Conservation (phyloP, 1,140 invertebrate species). For the Mactra quadrangularis region DNA sequence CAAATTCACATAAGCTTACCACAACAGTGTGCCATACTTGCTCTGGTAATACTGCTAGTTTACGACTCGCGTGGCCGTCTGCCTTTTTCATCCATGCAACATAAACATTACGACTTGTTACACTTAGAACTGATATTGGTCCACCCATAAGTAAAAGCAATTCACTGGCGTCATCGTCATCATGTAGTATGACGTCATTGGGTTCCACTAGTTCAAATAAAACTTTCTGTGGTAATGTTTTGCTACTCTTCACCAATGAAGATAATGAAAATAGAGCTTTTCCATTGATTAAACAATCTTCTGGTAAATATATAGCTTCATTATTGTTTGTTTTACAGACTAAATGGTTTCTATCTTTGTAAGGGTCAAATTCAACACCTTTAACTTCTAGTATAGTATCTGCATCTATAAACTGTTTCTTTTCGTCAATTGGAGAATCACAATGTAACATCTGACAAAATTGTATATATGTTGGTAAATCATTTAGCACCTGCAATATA, state of each 20-base stretch:
- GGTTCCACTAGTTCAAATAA: background rate
- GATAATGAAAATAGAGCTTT: conserved; percentile 2
- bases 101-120: background rate
- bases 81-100: background rate
- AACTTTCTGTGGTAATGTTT: background rate
- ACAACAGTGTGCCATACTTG: background rate
- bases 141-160: background rate
- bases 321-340: background rate
- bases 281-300: conserved; percentile 21
- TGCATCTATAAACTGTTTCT: background rate
- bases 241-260: background rate
- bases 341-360: background rate
- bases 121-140: background rate
- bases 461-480: conserved; percentile 13
- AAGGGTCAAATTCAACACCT: background rate
- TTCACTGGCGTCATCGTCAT: conserved; percentile 10
- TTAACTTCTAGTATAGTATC: background rate
- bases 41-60: background rate
- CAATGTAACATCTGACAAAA: background rate
- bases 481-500: conserved; percentile 8
- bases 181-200: conserved; percentile 6
- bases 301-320: background rate
- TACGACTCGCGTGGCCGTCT: background rate
- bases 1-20: background rate
- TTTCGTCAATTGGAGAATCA: background rate